Base-by-base conservation (phyloP, 2,888 invertebrate genomes). In the Leucophenga montana region DNA sequence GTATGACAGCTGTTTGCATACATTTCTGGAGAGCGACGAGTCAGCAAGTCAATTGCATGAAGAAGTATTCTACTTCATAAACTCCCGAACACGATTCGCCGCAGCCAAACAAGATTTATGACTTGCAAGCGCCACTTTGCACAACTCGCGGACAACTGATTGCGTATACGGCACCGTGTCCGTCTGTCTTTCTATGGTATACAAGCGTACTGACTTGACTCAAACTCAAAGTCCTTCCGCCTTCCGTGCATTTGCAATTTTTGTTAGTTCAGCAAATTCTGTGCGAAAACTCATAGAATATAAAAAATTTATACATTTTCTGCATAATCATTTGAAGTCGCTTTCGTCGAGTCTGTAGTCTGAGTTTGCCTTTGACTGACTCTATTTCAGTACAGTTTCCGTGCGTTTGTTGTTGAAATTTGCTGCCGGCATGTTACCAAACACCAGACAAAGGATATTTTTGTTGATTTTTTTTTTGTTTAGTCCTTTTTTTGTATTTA, bases 371-470 rank as follows among this genome's bases (percentile, higher is more conserved):
- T 64, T 64, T 64, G 62, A 64, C 46, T 22, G 46, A 48, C 62
- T 64, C 20, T 74, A 71, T 33, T 54, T 54, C 50, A 44, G 39
- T 59, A 66, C 61, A 13, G 50, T n/a, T 50, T 22, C 53, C n/a
- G n/a, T 50, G 22, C 46, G 46, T 57, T 66, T 65, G 56, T 66
- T 69, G 65, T 57, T 65, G 48, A 70, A 82, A 78, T 82, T 71
- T 73, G 84, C 81, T 82, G 82, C 85, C 85, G 84, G 81, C 81
- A 83, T 82, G 84, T 82, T 81, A 74, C 83, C 77, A 78, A 67
- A 73, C 77, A 75, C 70, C 53, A 27, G 71, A 62, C 75, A 79
- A 69, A 77, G 62, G 62, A 48, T 64, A 64, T 64, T 64, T 64
- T 64, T 64, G 62, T 64, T 64, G 62, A 64, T 46, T 66, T 66